Evolutionary conservation across 2,888 invertebrate genomes (phyloP).

Genomic region (Metacarcinus magister): DNA sequence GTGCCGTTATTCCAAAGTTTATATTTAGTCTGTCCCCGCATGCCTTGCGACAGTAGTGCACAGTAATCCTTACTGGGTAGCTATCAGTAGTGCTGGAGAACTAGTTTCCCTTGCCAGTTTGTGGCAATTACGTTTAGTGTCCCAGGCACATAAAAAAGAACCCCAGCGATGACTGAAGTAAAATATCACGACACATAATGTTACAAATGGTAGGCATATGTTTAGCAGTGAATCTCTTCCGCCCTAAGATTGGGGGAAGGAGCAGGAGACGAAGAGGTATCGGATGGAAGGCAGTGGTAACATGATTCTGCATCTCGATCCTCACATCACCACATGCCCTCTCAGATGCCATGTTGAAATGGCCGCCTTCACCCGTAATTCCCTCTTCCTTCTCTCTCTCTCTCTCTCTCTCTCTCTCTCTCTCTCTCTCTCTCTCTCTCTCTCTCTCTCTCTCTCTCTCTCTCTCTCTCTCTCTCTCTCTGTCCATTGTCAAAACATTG

Average conservation of each 20-base stretch:
- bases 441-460: conserved; percentile 6
- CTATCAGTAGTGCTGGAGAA: not conserved
- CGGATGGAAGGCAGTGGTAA: not conserved
- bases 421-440: not conserved
- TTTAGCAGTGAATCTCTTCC: not conserved
- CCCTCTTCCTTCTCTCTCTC: not conserved
- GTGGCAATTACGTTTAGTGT: not conserved
- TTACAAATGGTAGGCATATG: not conserved
- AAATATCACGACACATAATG: not conserved
- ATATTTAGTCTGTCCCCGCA: not conserved
- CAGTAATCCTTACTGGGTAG: not conserved
- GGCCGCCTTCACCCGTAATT: not conserved
- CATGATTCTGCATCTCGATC: not conserved
- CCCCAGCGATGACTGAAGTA: not conserved
- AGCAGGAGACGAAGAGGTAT: not conserved
- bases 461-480: not conserved
- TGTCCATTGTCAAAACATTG: too few relatives aligned
- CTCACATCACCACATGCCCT: conserved; percentile 18
- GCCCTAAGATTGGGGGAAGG: not conserved
- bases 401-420: conserved; percentile 5
- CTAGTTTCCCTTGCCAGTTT: not conserved
- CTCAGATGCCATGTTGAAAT: not conserved
- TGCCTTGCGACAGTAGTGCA: not conserved
- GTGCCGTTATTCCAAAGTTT: not conserved
- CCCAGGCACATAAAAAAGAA: not conserved